A percentile compares a stretch with the other conserved stretches of the same genome.
phyloP scores from a whole-genome alignment of 2,797 vertebrate genomes.

The Heteromormyrus szaboi region DNA sequence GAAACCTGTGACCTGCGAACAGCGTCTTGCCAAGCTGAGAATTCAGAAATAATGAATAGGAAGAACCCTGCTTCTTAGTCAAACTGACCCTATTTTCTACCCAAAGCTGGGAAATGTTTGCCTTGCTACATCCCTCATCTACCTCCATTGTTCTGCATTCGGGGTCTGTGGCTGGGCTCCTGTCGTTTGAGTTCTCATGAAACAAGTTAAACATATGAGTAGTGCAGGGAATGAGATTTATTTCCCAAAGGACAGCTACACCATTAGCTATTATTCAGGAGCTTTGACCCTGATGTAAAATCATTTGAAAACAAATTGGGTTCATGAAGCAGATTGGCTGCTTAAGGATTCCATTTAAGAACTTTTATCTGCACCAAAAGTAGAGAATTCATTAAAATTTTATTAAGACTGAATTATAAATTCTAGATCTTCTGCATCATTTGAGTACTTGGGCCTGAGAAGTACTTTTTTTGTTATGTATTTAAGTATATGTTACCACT shows the following conservation, averaged over 20 bases:
- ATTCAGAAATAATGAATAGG: neutral
- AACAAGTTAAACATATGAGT: neutral
- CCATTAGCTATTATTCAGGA: neutral
- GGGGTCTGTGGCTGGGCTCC: neutral
- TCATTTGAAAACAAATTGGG: constrained; percentile 8
- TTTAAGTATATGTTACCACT: constrained; percentile 4
- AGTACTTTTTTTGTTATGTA: neutral
- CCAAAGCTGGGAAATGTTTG: neutral
- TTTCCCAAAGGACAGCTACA: neutral
- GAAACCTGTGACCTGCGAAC: neutral
- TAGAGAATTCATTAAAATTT: neutral
- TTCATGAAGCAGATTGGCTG: neutral
- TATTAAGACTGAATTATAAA: neutral
- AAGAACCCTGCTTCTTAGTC: neutral
- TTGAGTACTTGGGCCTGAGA: neutral
- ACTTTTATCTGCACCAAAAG: neutral
- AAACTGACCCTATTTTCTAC: neutral
- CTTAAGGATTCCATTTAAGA: neutral
- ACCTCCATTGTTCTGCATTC: neutral
- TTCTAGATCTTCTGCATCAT: neutral
- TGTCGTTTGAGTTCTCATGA: neutral
- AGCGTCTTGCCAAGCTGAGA: neutral
- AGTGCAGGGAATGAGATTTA: neutral
- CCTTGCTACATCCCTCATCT: neutral
- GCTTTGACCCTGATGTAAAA: neutral